phyloP scores from a whole-genome alignment of 2,888 invertebrate species.

The Listrodromus nycthemerus region DNA sequence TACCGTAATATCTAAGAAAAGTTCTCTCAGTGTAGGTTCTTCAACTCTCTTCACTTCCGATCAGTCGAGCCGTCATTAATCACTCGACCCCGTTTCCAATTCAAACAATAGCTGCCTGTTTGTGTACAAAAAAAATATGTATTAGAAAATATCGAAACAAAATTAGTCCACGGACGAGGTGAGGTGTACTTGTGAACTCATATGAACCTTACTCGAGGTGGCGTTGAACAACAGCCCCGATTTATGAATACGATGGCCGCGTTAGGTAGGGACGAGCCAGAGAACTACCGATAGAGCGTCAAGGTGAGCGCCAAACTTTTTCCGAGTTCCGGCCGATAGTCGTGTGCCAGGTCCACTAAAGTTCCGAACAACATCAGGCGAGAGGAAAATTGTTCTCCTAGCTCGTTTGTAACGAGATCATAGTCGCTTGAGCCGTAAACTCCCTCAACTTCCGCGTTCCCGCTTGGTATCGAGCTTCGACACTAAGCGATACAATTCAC shows the following conservation, averaged over 20 bases:
- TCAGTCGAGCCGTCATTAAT: background rate
- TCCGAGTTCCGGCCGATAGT: slow-evolving; percentile 20
- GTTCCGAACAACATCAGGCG: background rate
- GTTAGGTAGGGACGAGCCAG: slow-evolving; percentile 17
- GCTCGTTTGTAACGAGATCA: background rate
- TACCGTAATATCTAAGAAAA: too few relatives aligned
- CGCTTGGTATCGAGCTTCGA: background rate
- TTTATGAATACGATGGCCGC: slow-evolving; percentile 50
- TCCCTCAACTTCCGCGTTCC: background rate
- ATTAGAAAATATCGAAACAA: background rate
- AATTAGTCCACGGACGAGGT: background rate
- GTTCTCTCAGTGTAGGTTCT: background rate
- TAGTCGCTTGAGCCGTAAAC: background rate
- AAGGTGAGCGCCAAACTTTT: slow-evolving; percentile 61
- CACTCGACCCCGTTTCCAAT: slow-evolving; percentile 1
- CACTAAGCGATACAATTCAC: background rate
- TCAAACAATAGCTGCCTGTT: background rate
- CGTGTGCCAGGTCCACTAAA: background rate
- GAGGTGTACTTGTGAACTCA: slow-evolving; percentile 49
- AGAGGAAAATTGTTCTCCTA: background rate
- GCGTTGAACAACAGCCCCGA: slow-evolving; percentile 34
- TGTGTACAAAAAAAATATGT: background rate
- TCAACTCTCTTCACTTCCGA: background rate
- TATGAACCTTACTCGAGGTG: slow-evolving; percentile 40
- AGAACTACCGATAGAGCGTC: slow-evolving; percentile 41